Base-by-base conservation (phyloP, 2,888 invertebrate species). In the Pelosia muscerda region DNA sequence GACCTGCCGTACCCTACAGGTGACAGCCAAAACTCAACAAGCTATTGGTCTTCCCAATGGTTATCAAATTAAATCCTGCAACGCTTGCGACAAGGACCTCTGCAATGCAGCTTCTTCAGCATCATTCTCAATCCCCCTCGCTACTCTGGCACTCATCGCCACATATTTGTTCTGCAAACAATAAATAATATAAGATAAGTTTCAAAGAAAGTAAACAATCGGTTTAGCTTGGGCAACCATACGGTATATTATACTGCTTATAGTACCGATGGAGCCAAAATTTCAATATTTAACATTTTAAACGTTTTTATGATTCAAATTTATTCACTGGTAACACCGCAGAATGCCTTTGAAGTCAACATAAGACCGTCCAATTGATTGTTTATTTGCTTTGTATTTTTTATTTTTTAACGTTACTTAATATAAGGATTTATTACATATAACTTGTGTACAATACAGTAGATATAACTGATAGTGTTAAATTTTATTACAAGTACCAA, bases 21-120 rank as follows among this genome's bases (percentile, higher is more conserved):
- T 65, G 55, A 66, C 79, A n/a, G 74, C 88, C 25, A 63, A 26
- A n/a, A 25, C 25, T 38, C 15, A 13, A 38, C 63, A 63, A 38
- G 6, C 63, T 22, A 11, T 83, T 25, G 82, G 84, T 26, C 8
- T 49, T 6, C n/a, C 49, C 9, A 23, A 60, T 22, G 67, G 69
- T 73, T 87, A 77, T 79, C 86, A 79, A 71, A 84, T 94, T 77
- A 90, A 87, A 68, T 76, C 85, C 75, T 95, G 94, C 90, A 84
- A 84, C 68, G 89, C 94, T 56, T 96, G 96, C 81, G 90, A 94
- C 81, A 92, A 90, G 71, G 95, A 96, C 69, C 90, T 86, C 66
- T 96, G 96, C 88, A 96, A 96, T 77, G 90, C 90, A 31, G 93
- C 93, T 65, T 88, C 88, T 13, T 83, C 92, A n/a, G 74, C 90